These are phyloP conservation scores for Acanthornis magna DNA, from an alignment of 2,797 vertebrate genomes.

Conservation along the genomic window DNA sequence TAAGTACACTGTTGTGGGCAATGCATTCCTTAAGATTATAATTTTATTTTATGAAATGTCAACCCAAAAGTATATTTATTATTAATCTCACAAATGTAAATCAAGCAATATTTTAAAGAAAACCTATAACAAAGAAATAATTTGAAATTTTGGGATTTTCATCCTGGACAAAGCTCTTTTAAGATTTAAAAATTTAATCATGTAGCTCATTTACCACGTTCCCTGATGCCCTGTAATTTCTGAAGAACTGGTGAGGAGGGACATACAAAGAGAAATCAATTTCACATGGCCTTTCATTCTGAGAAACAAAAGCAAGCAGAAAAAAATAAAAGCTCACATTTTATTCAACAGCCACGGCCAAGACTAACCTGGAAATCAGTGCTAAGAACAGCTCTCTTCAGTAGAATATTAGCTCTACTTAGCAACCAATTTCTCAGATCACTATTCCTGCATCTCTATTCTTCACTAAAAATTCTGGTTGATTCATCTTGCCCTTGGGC, in stretches of 20 bases:
- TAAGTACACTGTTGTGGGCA: slow-evolving; percentile 39
- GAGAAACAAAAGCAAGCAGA: not conserved
- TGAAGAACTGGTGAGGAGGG: slow-evolving; percentile 17
- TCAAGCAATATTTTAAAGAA: slow-evolving; percentile 45
- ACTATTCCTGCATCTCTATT: not conserved
- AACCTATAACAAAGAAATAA: slow-evolving; percentile 14
- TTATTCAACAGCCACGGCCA: not conserved
- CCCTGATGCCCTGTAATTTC: slow-evolving; percentile 45
- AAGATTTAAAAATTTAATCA: slow-evolving; percentile 64
- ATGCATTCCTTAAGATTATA: slow-evolving; percentile 16
- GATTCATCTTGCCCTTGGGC: not conserved
- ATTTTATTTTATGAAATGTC: slow-evolving; percentile 52
- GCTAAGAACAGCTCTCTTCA: not conserved
- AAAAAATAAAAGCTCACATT: not conserved
- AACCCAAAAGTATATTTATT: slow-evolving; percentile 20
- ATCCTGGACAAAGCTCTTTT: slow-evolving; percentile 3
- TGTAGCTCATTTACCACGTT: slow-evolving; percentile 34
- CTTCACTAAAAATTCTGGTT: not conserved
- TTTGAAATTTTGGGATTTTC: slow-evolving; percentile 32
- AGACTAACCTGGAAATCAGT: not conserved
- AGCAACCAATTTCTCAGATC: not conserved
- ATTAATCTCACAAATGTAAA: slow-evolving; percentile 49
- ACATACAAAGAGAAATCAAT: slow-evolving; percentile 45
- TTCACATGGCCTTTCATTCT: slow-evolving; percentile 21
- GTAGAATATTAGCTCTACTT: not conserved